Percentiles rank a stretch among this genome's conserved stretches.
These are phyloP conservation scores for Trichogramma pretiosum DNA, from an alignment of 1,140 invertebrate species.

Conservation along the genomic window DNA sequence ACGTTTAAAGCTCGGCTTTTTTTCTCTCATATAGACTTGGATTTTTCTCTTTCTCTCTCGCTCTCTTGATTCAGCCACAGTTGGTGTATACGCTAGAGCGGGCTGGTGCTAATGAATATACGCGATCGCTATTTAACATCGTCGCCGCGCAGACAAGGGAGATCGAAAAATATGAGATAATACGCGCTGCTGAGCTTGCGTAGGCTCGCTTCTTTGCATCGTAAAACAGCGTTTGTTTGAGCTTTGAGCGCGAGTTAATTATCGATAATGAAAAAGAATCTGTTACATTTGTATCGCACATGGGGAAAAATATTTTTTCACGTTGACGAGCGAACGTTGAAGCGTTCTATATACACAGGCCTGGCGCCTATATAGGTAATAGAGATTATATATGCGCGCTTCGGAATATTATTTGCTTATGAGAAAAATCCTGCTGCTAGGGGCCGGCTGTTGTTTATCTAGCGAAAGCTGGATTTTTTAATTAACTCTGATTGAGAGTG, in stretches of 20 bases:
- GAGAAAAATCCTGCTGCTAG: too few relatives aligned
- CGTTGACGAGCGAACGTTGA: too few relatives aligned
- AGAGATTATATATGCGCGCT: conserved; percentile 6
- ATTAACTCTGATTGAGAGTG: conserved; percentile 6
- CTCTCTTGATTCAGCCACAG: not conserved
- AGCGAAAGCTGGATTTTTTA: too few relatives aligned
- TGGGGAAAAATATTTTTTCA: too few relatives aligned
- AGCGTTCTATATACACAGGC: too few relatives aligned
- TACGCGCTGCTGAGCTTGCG: not conserved
- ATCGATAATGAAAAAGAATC: conserved; percentile 18
- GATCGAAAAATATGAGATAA: conserved; percentile 13
- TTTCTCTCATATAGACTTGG: too few relatives aligned
- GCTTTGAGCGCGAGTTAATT: conserved; percentile 13
- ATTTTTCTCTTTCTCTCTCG: not conserved
- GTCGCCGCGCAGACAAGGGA: too few relatives aligned
- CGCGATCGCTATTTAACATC: too few relatives aligned
- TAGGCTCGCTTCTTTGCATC: too few relatives aligned
- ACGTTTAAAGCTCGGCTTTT: not conserved
- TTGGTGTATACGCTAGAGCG: not conserved
- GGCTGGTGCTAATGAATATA: conserved; percentile 10
- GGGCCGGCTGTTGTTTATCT: too few relatives aligned
- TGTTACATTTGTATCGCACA: too few relatives aligned
- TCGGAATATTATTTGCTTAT: conserved; percentile 3
- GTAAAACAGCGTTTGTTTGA: conserved; percentile 9
- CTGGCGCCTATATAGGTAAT: too few relatives aligned